Percentiles rank a stretch among this genome's conserved stretches.
phyloP scores from a whole-genome alignment of 2,797 vertebrate species.

The Lacerta bilineata region DNA sequence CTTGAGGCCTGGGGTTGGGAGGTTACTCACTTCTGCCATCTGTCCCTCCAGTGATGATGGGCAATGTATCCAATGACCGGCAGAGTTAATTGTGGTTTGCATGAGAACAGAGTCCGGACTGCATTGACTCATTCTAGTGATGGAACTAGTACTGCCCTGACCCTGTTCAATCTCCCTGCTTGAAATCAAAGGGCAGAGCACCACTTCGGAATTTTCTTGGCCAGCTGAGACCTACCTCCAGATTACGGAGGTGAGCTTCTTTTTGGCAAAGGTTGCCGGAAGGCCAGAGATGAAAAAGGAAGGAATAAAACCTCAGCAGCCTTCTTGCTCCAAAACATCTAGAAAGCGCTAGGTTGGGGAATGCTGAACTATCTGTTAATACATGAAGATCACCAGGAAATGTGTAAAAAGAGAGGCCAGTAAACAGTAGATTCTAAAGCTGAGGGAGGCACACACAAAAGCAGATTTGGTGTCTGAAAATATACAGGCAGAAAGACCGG shows the following conservation, averaged over 20 bases:
- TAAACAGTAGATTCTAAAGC: constrained; percentile 12
- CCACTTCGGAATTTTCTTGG: not conserved
- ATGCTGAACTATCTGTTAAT: not conserved
- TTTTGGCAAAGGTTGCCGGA: not conserved
- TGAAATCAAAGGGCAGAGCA: no score
- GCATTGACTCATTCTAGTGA: not conserved
- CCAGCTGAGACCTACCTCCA: not conserved
- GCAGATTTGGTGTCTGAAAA: constrained; percentile 3
- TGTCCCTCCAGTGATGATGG: not conserved
- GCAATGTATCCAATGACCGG: not conserved
- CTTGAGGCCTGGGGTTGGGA: not conserved
- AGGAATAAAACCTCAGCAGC: not conserved
- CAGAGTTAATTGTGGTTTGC: not conserved
- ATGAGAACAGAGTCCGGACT: not conserved
- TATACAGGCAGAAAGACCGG: not conserved
- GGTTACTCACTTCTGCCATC: not conserved
- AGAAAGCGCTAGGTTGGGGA: no score
- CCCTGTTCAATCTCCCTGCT: not conserved
- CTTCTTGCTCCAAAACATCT: not conserved
- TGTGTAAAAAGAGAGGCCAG: not conserved
- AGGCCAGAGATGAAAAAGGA: not conserved
- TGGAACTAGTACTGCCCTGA: no score
- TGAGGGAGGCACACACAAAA: not conserved
- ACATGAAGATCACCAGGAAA: not conserved
- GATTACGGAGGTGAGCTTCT: not conserved